Conservation (phyloP, 1,140 invertebrate species). For the Archegozetes longisetosus region DNA sequence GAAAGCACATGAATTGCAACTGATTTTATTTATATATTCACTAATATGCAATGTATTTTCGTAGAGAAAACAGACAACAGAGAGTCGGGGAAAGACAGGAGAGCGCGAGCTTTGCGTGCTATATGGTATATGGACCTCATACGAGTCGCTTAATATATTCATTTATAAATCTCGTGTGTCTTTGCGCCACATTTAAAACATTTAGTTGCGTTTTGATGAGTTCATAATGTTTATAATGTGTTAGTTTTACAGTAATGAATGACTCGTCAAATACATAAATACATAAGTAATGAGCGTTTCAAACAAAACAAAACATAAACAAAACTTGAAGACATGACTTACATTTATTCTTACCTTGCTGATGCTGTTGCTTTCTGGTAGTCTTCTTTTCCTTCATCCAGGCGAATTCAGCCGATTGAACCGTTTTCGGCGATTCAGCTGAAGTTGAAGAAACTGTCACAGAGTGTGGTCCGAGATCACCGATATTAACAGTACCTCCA, state of each 20-base stretch:
- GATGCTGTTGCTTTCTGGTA: conserved; percentile 71
- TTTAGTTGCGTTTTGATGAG: neutral
- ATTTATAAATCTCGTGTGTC: neutral
- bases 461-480: neutral
- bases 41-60: too few species aligned
- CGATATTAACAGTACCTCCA: neutral
- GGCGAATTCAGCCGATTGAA: conserved; percentile 62
- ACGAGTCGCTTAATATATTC: neutral
- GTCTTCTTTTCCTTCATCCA: conserved; percentile 98
- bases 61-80: too few species aligned
- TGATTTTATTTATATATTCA: too few species aligned
- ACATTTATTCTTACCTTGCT: too few species aligned
- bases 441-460: conserved; percentile 4
- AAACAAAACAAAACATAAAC: neutral
- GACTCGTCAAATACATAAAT: neutral
- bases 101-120: neutral
- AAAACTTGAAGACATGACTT: neutral
- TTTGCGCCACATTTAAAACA: neutral
- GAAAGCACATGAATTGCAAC: too few species aligned
- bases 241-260: neutral
- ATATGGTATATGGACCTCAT: neutral
- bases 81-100: neutral
- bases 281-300: neutral
- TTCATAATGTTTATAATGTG: neutral
- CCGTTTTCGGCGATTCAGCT: conserved; percentile 52